Base-by-base conservation (phyloP, 2,797 vertebrate species). In the Benthosema pterotum region DNA sequence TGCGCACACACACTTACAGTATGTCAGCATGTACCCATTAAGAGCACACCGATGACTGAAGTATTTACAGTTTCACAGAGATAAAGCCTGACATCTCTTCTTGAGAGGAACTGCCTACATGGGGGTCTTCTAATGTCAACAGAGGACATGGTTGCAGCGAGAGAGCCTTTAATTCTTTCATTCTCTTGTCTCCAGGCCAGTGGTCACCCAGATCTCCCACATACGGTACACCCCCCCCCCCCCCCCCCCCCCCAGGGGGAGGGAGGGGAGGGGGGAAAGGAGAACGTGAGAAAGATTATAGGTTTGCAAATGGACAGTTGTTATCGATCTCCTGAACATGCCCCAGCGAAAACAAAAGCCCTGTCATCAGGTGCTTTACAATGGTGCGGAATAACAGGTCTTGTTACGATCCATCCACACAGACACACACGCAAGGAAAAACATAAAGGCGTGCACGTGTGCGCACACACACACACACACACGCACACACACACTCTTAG, bases 21-120 rank as follows among this genome's bases (percentile, higher is more conserved):
- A 57, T 32, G 60, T 57, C 53, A 46, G 42, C 57, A 11, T 63
- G 57, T 52, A 45, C 18, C 52, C 28, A 51, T 60, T 67, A 74
- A 57, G 54, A 78, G 67, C 72, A 71, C 47, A 75, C 25, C 46
- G 32, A 4, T 45, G 57, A 49, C 56, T 52, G 54, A 64, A 64
- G 15, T 32, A 63, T 71, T 67, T 63, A 65, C 53, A 60, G 42
- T 60, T 22, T 3, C 2, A 42, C 63, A 48, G 62, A 51, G 72
- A 74, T 72, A 69, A 75, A 48, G 15, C 52, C 48, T n/a, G 60
- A 57, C 19, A 48, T 67, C 32, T 69, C 32, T 38, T 38, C 32
- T 38, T 38, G 32, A 38, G 32, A 38, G 32, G 32, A 38, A 9
- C 32, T 38, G 32, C 32, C 32, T 9, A 60, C 12, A 49, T 51